A percentile compares a stretch with the other conserved stretches of the same genome.
Evolutionary conservation across 1,140 invertebrate genomes (phyloP).

Genomic region (Dermatophagoides farinae): DNA sequence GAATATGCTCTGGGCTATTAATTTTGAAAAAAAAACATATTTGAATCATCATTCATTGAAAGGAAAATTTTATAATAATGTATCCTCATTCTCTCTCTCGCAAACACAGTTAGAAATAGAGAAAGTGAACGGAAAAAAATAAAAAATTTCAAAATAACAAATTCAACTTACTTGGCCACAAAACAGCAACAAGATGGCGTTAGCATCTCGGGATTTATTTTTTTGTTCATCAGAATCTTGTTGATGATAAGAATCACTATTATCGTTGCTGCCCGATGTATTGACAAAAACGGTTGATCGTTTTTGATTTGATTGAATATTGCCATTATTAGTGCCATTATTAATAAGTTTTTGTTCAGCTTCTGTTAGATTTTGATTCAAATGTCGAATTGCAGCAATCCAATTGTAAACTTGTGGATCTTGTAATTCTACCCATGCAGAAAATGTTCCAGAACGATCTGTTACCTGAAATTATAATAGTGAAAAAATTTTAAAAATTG

Average conservation of each 20-base stretch:
- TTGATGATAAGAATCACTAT: too few relatives aligned
- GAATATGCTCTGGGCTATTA: too few relatives aligned
- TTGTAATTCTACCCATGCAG: neutral
- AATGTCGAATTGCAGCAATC: neutral
- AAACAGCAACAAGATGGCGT: constrained; percentile 5
- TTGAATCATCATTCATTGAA: too few relatives aligned
- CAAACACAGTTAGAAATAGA: too few relatives aligned
- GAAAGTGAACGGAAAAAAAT: too few relatives aligned
- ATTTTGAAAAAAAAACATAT: too few relatives aligned
- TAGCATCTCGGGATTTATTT: neutral
- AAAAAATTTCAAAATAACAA: neutral
- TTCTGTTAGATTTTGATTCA: neutral
- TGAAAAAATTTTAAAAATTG: neutral
- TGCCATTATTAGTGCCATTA: neutral
- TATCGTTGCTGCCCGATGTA: too few relatives aligned
- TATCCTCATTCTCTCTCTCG: too few relatives aligned
- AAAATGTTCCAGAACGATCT: neutral
- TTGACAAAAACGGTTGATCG: too few relatives aligned
- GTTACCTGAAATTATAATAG: neutral
- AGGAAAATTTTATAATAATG: too few relatives aligned
- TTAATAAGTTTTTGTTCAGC: too few relatives aligned
- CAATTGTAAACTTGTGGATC: neutral
- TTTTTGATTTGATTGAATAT: neutral
- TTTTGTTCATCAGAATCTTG: neutral
- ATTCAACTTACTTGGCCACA: neutral